Evolutionary conservation across 2,888 invertebrate species (phyloP).

Genomic region (Clitarchus hookeri): DNA sequence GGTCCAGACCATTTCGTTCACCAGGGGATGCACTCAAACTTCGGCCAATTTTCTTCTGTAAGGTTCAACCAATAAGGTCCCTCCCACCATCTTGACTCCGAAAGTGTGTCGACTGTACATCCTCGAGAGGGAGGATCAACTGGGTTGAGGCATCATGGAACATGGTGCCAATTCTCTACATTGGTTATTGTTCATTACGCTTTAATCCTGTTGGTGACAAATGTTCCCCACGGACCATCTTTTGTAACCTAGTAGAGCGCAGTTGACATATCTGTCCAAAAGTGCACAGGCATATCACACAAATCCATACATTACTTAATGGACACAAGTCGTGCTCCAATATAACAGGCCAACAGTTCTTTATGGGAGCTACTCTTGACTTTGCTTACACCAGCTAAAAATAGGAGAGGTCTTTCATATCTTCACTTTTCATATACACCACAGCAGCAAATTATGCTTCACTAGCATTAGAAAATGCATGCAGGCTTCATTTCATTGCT

Average conservation of each 20-base stretch:
- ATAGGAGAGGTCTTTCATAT: background rate
- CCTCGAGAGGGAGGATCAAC: slow-evolving; percentile 45
- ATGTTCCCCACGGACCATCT: slow-evolving; percentile 42
- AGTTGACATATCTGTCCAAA: slow-evolving; percentile 41
- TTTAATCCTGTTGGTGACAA: slow-evolving; percentile 41
- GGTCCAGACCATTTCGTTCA: background rate
- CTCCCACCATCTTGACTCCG: slow-evolving; percentile 40
- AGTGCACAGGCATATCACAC: slow-evolving; percentile 19
- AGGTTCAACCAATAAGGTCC: slow-evolving; percentile 37
- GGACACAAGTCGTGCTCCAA: slow-evolving; percentile 37
- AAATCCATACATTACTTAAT: background rate
- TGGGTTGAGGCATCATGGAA: slow-evolving; percentile 41
- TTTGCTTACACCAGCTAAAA: slow-evolving; percentile 38
- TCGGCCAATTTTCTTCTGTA: background rate
- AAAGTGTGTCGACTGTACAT: slow-evolving; percentile 26
- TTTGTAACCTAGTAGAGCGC: slow-evolving; percentile 40
- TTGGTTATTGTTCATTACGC: slow-evolving; percentile 34
- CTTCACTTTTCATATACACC: background rate
- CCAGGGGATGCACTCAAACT: background rate
- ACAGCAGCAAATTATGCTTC: background rate
- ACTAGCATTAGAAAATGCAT: background rate
- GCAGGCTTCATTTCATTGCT: background rate
- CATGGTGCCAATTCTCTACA: slow-evolving; percentile 40
- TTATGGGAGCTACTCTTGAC: slow-evolving; percentile 40
- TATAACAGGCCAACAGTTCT: slow-evolving; percentile 40